A percentile compares a stretch with the other conserved stretches of the same genome.
Evolutionary conservation across 2,797 vertebrate species (phyloP).

Genomic region (Chloroceryle inda): DNA sequence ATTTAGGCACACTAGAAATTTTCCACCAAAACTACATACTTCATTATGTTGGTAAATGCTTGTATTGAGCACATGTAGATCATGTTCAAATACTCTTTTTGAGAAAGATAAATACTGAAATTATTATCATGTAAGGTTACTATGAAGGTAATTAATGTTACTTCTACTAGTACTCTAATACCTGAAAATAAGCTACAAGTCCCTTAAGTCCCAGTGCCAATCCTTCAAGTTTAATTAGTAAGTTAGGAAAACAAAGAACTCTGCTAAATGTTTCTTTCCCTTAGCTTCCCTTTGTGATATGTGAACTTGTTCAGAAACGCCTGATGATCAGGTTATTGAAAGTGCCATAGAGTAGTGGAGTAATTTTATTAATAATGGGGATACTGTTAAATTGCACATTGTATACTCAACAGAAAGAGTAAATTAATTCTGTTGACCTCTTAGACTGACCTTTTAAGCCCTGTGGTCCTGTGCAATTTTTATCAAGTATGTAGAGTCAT

Average conservation of each 20-base stretch:
- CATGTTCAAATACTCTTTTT: neutral
- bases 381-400: neutral
- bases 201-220: neutral
- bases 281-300: neutral
- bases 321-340: neutral
- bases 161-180: neutral
- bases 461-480: neutral
- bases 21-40: neutral
- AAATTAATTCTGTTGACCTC: neutral
- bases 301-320: neutral
- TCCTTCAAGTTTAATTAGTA: neutral
- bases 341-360: neutral
- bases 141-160: neutral
- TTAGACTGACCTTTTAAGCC: neutral
- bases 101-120: neutral
- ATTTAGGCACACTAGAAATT: neutral
- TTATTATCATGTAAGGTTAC: neutral
- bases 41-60: neutral
- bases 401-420: neutral
- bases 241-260: neutral
- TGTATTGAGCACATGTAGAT: neutral
- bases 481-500: neutral
- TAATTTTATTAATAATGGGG: neutral
- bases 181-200: neutral
- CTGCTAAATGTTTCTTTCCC: neutral